These are phyloP conservation scores for Bombycilla garrulus DNA, from an alignment of 2,113 vertebrate species.

Conservation along the genomic window DNA sequence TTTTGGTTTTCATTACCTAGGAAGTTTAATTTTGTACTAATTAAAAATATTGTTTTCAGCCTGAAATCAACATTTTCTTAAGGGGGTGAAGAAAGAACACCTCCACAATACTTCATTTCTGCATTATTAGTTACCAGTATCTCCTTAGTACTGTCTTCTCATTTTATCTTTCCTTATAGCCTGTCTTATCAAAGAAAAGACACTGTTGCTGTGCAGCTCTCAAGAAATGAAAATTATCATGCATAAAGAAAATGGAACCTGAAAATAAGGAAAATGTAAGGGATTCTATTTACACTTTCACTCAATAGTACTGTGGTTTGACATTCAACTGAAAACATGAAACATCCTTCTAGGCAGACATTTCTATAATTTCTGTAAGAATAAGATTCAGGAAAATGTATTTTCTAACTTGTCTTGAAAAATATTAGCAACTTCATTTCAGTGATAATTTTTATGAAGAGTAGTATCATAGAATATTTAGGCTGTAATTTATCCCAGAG, in stretches of 20 bases:
- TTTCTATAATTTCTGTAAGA: not conserved
- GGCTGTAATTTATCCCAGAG: not conserved
- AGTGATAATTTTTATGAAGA: not conserved
- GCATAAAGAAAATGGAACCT: not conserved
- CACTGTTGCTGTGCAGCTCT: not conserved
- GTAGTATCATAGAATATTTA: not conserved
- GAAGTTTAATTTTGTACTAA: not conserved
- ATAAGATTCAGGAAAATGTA: not conserved
- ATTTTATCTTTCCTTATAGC: not conserved
- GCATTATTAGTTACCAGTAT: not conserved
- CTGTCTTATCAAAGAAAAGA: not conserved
- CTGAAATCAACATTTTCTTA: not conserved
- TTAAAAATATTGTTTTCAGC: not conserved
- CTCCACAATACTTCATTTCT: not conserved
- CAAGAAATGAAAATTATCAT: not conserved
- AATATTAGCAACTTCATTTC: not conserved
- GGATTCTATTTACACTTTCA: not conserved
- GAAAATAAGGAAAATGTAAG: not conserved
- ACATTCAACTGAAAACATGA: not conserved
- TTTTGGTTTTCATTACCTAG: not conserved
- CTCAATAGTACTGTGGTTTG: not conserved
- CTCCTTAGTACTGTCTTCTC: not conserved
- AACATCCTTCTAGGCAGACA: not conserved
- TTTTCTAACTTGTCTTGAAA: not conserved
- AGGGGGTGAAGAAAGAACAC: rapidly evolving